Evolutionary conservation across 2,113 vertebrate genomes (phyloP), one percentile per base, ranked within the genome.

Genomic region (Grammomys surdaster): DNA sequence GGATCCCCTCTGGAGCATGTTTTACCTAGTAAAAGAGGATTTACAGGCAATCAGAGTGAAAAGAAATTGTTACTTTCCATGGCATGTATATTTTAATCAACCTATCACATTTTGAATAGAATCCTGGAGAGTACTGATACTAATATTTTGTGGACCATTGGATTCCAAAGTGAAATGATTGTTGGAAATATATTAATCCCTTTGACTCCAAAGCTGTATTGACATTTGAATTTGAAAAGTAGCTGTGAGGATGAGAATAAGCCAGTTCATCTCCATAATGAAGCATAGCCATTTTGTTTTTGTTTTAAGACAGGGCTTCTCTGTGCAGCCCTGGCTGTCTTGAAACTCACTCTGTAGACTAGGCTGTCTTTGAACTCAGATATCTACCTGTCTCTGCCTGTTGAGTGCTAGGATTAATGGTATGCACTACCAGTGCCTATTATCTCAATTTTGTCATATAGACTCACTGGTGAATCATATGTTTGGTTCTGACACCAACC

Each of bases 181-280:
- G 22, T 63, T 81, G 46, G n/a, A 78, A 17, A 91, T 33, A 58
- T 67, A 72, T 58, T 46, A 87, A 51, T 90, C 89, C 56, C 63
- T 48, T 72, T 96, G 20, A 69, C 46, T 73, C 26, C 14, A 82
- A 80, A 51, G 80, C 77, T 10, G 16, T 94, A 20, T 90, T 69
- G 91, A 95, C 46, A 86, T 77, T 95, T 93, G 28, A 96, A 60
- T 97, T 96, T 93, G 82, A 96, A 91, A 96, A 76, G 80, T 58
- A 80, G 40, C 7, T 76, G 48, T 94, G 3, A 22, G 73, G 3
- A 88, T 88, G 82, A 96, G 76, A n/a, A 97, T 95, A 60, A 7
- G 14, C 73, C 7, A 73, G 28, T 89, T 97, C 43, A 69, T 97
- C 84, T 96, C 56, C 95, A 36, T 93, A 51, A 0, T 56, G 91